Percentiles rank a stretch among this genome's conserved stretches.
Conservation (phyloP, 2,797 vertebrate genomes). For the Sebastolobus altivelis region DNA sequence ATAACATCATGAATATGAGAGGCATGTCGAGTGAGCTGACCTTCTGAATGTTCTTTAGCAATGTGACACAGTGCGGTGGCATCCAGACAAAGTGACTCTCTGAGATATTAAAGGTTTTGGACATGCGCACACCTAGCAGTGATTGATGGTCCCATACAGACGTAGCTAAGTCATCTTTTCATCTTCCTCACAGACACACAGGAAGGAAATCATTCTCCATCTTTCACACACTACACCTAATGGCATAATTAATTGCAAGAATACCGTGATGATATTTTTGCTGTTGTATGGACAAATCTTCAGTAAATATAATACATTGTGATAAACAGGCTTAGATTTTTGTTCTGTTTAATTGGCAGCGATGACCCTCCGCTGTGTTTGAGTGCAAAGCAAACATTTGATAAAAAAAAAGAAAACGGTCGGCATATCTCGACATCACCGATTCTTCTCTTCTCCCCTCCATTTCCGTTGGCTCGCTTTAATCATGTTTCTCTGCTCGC, state of each 20-base stretch:
- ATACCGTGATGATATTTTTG: conserved; percentile 33
- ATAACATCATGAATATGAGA: conserved; percentile 49
- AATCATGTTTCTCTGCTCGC: conserved; percentile 73
- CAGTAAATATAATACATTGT: conserved; percentile 35
- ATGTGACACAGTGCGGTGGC: conserved; percentile 56
- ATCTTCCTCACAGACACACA: conserved; percentile 30
- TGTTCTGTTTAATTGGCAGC: conserved; percentile 67
- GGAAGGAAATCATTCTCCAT: conserved; percentile 20
- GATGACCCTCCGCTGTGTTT: conserved; percentile 67
- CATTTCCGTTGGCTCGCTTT: conserved; percentile 70
- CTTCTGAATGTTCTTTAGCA: conserved; percentile 57
- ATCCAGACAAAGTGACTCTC: conserved; percentile 66
- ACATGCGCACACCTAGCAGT: conserved; percentile 44
- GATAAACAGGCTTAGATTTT: conserved; percentile 38
- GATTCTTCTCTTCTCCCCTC: conserved; percentile 33
- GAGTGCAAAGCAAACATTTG: conserved; percentile 63
- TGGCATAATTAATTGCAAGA: conserved; percentile 9
- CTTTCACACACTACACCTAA: neutral
- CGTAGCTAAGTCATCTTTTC: conserved; percentile 33
- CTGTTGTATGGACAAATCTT: conserved; percentile 10
- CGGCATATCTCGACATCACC: conserved; percentile 37
- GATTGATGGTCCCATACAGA: conserved; percentile 48
- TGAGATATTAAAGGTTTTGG: conserved; percentile 55
- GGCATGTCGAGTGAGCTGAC: conserved; percentile 46
- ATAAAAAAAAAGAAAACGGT: conserved; percentile 42